Percentiles rank a stretch among this genome's conserved stretches.
These are phyloP conservation scores for Laticauda colubrina DNA, from an alignment of 2,113 vertebrate species.

Conservation along the genomic window DNA sequence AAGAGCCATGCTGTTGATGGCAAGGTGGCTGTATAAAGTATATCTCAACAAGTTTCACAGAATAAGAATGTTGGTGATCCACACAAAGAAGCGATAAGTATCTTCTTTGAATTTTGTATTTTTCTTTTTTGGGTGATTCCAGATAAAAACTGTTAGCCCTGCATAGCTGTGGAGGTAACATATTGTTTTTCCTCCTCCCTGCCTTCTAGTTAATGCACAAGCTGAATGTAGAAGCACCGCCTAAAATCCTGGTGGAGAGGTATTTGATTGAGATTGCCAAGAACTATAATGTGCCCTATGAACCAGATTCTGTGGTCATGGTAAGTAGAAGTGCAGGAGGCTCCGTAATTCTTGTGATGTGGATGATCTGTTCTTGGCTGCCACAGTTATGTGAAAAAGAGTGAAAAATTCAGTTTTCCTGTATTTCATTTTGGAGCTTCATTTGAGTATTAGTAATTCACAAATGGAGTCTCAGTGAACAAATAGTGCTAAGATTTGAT, in stretches of 20 bases:
- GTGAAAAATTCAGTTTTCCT: neutral
- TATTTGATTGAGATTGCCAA: constrained; percentile 99
- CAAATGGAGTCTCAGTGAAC: neutral
- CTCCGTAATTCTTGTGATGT: too few species aligned
- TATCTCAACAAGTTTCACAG: neutral
- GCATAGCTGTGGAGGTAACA: fast-evolving
- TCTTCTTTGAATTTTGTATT: neutral
- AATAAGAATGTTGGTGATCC: neutral
- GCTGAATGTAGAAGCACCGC: constrained; percentile 91
- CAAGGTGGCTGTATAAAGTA: neutral
- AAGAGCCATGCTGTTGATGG: neutral
- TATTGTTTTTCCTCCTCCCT: neutral
- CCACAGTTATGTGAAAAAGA: neutral
- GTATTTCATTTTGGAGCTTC: neutral
- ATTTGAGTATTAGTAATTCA: neutral
- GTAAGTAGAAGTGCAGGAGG: constrained; percentile 70
- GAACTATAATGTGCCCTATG: constrained; percentile 97
- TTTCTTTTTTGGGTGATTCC: neutral
- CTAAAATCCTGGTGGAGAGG: constrained; percentile 95
- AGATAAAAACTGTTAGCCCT: neutral
- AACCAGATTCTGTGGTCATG: constrained; percentile 93
- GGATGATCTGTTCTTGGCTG: neutral
- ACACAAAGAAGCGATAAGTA: neutral
- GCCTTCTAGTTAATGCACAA: constrained; percentile 91
- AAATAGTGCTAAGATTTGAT: neutral